These are phyloP conservation scores for Ophiothrix spiculata DNA, from an alignment of 35 echinoderm and acorn worm genomes.

Conservation along the genomic window DNA sequence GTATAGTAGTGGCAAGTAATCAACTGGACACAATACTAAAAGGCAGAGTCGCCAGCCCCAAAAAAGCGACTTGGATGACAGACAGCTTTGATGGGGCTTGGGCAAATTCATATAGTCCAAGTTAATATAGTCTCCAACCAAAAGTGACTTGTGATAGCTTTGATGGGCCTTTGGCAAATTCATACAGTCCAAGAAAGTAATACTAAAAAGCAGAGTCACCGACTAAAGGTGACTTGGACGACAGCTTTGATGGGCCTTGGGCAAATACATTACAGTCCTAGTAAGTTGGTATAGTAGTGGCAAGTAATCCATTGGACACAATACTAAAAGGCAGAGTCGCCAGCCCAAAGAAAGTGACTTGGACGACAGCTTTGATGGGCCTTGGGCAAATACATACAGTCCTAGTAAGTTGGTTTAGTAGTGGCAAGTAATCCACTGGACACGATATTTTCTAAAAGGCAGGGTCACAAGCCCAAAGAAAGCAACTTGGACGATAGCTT, in stretches of 20 bases:
- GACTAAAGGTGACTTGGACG: slow-evolving; percentile 10
- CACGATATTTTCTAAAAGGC: no score
- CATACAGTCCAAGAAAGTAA: slow-evolving; percentile 74
- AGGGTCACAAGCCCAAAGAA: not conserved
- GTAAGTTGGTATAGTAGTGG: no score
- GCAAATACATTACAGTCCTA: slow-evolving; percentile 60
- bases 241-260: slow-evolving; percentile 72
- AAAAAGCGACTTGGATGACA: slow-evolving; percentile 24
- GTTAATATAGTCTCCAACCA: slow-evolving; percentile 40
- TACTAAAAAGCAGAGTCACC: slow-evolving; percentile 44
- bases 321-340: slow-evolving; percentile 45
- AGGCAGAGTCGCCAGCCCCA: slow-evolving; percentile 11
- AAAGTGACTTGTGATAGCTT: slow-evolving; percentile 34
- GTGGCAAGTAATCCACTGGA: no score
- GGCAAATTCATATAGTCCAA: slow-evolving; percentile 61
- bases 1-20: no score
- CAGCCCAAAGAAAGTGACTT: not conserved
- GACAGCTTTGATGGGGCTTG: slow-evolving; percentile 64
- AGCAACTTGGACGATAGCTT: slow-evolving; percentile 34
- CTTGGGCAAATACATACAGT: slow-evolving; percentile 60
- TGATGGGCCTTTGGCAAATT: slow-evolving; percentile 56
- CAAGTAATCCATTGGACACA: no score
- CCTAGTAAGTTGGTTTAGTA: slow-evolving; percentile 92
- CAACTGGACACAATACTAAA: slow-evolving; percentile 74
- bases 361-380: slow-evolving; percentile 62